These are phyloP conservation scores for Trogon surrucura DNA, from an alignment of 2,113 vertebrate species.

Conservation along the genomic window DNA sequence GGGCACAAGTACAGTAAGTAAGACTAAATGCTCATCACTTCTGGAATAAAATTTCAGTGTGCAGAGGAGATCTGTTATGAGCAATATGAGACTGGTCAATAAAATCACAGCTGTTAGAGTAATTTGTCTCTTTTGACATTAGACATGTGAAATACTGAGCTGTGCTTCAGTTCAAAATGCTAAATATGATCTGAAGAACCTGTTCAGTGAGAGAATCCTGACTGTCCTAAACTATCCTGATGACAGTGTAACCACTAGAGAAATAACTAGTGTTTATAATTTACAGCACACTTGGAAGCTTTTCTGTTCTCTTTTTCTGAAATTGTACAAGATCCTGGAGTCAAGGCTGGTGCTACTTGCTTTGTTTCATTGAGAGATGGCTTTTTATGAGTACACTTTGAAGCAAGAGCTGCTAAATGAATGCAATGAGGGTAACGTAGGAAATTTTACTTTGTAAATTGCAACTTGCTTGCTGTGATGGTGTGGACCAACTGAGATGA, in stretches of 20 bases:
- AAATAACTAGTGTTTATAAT: neutral
- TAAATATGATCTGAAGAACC: neutral
- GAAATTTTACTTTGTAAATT: neutral
- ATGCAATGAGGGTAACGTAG: accelerated
- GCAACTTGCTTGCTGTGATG: neutral
- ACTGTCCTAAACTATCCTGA: neutral
- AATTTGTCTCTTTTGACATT: neutral
- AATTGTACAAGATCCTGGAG: accelerated
- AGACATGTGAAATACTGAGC: neutral
- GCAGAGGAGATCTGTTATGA: neutral
- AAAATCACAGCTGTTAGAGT: neutral
- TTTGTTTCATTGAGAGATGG: neutral
- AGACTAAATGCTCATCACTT: neutral
- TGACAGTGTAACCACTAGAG: neutral
- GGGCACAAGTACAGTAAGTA: neutral
- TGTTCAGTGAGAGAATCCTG: neutral
- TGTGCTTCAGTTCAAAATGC: neutral
- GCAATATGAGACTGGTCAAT: neutral
- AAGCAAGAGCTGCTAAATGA: neutral
- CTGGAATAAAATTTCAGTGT: neutral
- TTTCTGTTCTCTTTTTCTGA: neutral
- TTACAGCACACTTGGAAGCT: neutral
- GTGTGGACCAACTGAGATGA: neutral
- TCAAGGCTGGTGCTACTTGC: neutral
- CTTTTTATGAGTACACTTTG: neutral